Conservation (phyloP, 2,113 vertebrate species). For the Okapia johnstoni region DNA sequence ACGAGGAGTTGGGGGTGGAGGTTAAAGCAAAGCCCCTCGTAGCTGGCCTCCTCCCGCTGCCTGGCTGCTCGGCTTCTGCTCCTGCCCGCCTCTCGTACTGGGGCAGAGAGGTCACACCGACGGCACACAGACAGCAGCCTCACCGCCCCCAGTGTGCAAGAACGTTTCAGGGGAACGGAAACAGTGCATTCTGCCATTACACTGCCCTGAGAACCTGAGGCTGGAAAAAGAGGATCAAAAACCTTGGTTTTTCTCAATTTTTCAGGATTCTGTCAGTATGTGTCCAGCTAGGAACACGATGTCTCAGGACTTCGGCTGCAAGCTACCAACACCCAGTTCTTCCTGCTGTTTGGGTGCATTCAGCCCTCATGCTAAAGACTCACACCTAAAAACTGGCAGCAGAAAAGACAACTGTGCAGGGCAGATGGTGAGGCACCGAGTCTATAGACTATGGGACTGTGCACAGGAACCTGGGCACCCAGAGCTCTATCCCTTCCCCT, state of each 20-base stretch:
- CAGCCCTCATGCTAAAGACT: not conserved
- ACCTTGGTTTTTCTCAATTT: not conserved
- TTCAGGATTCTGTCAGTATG: not conserved
- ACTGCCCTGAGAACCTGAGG: not conserved
- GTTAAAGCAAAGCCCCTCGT: not conserved
- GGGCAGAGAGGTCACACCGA: not conserved
- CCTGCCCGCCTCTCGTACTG: not conserved
- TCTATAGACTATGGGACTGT: not conserved
- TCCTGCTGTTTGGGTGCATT: no score
- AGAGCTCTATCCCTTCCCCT: not conserved
- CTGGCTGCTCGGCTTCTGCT: rapidly evolving
- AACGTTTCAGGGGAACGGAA: not conserved
- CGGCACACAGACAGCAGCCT: not conserved
- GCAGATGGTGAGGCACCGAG: rapidly evolving
- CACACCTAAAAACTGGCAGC: not conserved
- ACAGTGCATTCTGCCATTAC: not conserved
- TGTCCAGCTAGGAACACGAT: not conserved
- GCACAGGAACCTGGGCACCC: rapidly evolving
- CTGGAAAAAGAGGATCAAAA: not conserved
- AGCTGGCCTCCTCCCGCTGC: rapidly evolving
- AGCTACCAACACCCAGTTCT: not conserved
- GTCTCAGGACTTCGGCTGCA: not conserved
- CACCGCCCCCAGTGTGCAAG: not conserved
- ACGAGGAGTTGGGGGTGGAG: not conserved
- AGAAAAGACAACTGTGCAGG: not conserved